These are phyloP conservation scores for Rhyacophila brunnea DNA, from an alignment of 1,140 invertebrate species.

Conservation along the genomic window DNA sequence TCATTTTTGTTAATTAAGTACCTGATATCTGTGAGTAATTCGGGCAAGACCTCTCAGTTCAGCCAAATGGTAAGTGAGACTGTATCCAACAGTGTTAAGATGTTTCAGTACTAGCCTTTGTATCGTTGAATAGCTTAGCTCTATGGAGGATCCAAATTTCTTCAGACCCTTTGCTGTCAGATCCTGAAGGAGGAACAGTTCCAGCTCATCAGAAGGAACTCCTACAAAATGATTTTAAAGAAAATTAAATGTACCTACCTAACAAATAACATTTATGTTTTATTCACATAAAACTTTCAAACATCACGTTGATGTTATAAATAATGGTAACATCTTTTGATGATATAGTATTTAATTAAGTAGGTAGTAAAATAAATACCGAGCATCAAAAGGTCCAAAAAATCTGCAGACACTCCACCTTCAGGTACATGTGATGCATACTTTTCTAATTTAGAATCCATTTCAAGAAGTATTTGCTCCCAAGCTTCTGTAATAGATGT, in stretches of 20 bases:
- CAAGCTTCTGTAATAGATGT: slow-evolving; percentile 88
- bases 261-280: too few relatives aligned
- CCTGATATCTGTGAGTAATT: slow-evolving; percentile 70
- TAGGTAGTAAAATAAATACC: slow-evolving; percentile 57
- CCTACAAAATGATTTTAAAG: slow-evolving; percentile 37
- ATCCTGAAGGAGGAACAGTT: slow-evolving; percentile 79
- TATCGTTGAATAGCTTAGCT: slow-evolving; percentile 87
- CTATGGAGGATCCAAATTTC: slow-evolving; percentile 90
- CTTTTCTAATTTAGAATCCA: slow-evolving; percentile 88
- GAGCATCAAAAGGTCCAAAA: slow-evolving; percentile 87
- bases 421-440: slow-evolving; percentile 80
- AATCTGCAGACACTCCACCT: slow-evolving; percentile 84
- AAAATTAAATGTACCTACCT: too few relatives aligned
- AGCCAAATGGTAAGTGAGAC: slow-evolving; percentile 81
- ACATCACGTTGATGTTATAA: too few relatives aligned
- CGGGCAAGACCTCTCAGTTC: slow-evolving; percentile 82
- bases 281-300: too few relatives aligned
- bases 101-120: slow-evolving; percentile 90
- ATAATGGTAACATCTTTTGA: too few relatives aligned
- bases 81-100: slow-evolving; percentile 80
- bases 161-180: slow-evolving; percentile 94
- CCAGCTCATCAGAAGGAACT: slow-evolving; percentile 74
- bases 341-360: too few relatives aligned
- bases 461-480: slow-evolving; percentile 92
- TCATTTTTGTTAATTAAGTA: too few relatives aligned